phyloP scores from a whole-genome alignment of 92 coral and sea anemone species.

The Palythoa grandiflora region DNA sequence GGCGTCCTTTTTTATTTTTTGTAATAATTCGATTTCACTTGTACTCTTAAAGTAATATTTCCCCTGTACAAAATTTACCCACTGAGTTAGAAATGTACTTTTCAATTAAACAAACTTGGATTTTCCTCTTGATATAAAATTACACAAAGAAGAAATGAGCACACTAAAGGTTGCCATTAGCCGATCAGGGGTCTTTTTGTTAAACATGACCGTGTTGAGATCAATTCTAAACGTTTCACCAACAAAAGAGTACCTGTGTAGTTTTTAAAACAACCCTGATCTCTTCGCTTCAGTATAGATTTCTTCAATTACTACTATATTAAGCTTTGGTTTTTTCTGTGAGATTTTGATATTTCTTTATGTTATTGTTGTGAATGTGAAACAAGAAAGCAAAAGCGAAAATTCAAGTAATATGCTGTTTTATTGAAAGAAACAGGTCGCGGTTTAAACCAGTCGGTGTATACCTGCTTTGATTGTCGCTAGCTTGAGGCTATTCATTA shows the following conservation, averaged over 20 bases:
- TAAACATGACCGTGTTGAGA: neutral
- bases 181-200: too few species aligned
- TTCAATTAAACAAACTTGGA: too few species aligned
- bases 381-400: neutral
- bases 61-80: too few species aligned
- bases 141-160: too few species aligned
- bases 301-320: neutral
- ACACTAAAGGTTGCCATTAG: too few species aligned
- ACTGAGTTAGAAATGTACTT: too few species aligned
- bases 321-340: neutral
- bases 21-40: too few species aligned
- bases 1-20: too few species aligned
- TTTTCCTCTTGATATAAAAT: too few species aligned
- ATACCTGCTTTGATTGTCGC: slow-evolving; percentile 23
- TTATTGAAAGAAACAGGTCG: neutral
- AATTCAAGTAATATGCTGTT: neutral
- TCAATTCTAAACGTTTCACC: neutral
- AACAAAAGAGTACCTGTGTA: slow-evolving; percentile 19
- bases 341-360: neutral
- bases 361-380: neutral
- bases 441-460: neutral
- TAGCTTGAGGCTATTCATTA: neutral
- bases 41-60: too few species aligned
- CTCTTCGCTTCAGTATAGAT: neutral
- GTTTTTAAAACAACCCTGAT: neutral